Conservation (phyloP, 1,140 invertebrate genomes). For the Aethina tumida region DNA sequence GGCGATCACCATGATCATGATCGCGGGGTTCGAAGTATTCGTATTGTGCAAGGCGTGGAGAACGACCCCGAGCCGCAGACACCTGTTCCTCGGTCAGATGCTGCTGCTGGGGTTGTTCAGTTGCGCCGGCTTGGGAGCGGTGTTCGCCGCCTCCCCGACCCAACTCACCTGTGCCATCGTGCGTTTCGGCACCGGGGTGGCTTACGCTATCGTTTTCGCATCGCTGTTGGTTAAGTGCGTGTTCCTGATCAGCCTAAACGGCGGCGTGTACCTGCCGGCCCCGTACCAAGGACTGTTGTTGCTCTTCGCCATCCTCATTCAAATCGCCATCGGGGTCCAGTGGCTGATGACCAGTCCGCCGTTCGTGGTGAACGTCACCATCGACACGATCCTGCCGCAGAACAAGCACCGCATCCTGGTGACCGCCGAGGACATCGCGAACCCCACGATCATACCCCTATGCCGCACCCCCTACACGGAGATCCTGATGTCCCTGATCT, state of each 20-base stretch:
- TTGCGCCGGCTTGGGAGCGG: constrained; percentile 67
- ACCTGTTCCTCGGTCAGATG: constrained; percentile 85
- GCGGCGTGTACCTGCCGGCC: constrained; percentile 85
- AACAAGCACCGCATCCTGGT: constrained; percentile 34
- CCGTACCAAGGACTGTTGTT: constrained; percentile 82
- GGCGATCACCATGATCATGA: constrained; percentile 66
- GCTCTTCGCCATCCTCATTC: constrained; percentile 80
- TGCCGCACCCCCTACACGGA: constrained; percentile 58
- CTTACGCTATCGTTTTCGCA: constrained; percentile 83
- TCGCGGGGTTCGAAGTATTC: constrained; percentile 77
- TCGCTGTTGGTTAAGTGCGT: constrained; percentile 89
- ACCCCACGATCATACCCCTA: constrained; percentile 34
- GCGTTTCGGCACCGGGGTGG: constrained; percentile 73
- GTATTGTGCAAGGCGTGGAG: constrained; percentile 80
- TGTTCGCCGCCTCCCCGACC: constrained; percentile 70
- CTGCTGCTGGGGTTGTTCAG: constrained; percentile 79
- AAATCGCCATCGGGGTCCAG: constrained; percentile 80
- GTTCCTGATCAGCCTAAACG: constrained; percentile 82
- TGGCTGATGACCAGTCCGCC: constrained; percentile 72
- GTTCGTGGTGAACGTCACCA: constrained; percentile 41
- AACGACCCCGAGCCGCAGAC: constrained; percentile 71
- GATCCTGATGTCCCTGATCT: constrained; percentile 68
- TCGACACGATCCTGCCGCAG: constrained; percentile 25
- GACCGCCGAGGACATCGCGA: constrained; percentile 34
- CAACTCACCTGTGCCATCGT: constrained; percentile 73